These are phyloP conservation scores for Incurvaria masculella DNA, from an alignment of 2,888 invertebrate species.

Conservation along the genomic window DNA sequence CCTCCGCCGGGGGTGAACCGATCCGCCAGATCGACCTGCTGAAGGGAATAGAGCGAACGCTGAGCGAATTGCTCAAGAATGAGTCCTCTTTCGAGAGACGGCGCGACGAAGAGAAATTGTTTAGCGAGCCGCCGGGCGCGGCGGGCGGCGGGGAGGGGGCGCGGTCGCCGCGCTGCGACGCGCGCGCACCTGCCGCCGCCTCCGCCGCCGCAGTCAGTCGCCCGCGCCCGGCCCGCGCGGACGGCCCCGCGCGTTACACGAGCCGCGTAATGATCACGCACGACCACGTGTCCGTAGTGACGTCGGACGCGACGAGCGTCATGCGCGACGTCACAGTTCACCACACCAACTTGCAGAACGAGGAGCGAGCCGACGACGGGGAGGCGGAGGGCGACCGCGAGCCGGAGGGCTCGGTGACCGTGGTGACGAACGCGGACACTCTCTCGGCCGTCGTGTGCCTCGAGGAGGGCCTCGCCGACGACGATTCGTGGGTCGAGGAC, in stretches of 20 bases:
- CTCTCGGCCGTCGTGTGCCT: slow-evolving; percentile 70
- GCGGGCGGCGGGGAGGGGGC: slow-evolving; percentile 39
- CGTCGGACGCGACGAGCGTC: slow-evolving; percentile 71
- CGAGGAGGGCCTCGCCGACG: slow-evolving; percentile 85
- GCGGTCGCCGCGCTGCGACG: slow-evolving; percentile 34
- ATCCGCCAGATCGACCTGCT: slow-evolving; percentile 48
- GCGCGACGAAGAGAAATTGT: slow-evolving; percentile 44
- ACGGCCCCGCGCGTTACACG: slow-evolving; percentile 70
- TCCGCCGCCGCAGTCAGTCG: slow-evolving; percentile 44
- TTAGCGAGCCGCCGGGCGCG: slow-evolving; percentile 24
- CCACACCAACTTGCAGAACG: slow-evolving; percentile 62
- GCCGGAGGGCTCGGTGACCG: slow-evolving; percentile 60
- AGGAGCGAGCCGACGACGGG: slow-evolving; percentile 30
- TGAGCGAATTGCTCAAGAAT: slow-evolving; percentile 55
- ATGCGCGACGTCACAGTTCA: slow-evolving; percentile 64
- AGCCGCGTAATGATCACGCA: slow-evolving; percentile 90
- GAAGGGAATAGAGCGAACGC: slow-evolving; percentile 53
- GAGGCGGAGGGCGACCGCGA: slow-evolving; percentile 49
- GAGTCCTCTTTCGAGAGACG: slow-evolving; percentile 46
- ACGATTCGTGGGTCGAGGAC: slow-evolving; percentile 91
- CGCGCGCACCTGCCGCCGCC: slow-evolving; percentile 42
- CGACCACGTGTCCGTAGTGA: slow-evolving; percentile 72
- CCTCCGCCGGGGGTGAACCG: slow-evolving; percentile 12
- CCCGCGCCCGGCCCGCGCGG: slow-evolving; percentile 53
- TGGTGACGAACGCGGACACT: slow-evolving; percentile 67